These are phyloP conservation scores for Heteromurus nitidus DNA, from an alignment of 2,888 invertebrate genomes.

Conservation along the genomic window DNA sequence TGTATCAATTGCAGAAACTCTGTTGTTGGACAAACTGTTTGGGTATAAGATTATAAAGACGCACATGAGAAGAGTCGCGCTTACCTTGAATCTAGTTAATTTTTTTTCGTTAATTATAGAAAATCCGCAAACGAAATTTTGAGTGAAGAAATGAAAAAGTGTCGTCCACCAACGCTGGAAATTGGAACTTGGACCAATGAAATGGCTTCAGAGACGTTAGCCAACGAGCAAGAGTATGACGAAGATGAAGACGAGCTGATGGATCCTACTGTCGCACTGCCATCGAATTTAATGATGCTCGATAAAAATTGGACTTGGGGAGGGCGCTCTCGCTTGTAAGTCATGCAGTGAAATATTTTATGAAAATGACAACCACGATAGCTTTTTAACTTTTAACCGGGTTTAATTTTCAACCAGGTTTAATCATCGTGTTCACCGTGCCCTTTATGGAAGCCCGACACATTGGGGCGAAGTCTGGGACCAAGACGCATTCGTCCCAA, in stretches of 20 bases:
- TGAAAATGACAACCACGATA: not conserved
- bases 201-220: slow-evolving; percentile 80
- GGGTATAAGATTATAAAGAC: slow-evolving; percentile 60
- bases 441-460: slow-evolving; percentile 73
- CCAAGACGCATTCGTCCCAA: slow-evolving; percentile 72
- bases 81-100: not conserved
- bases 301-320: slow-evolving; percentile 74
- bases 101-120: slow-evolving; percentile 52
- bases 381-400: not conserved
- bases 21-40: slow-evolving; percentile 69
- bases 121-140: slow-evolving; percentile 74
- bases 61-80: not conserved
- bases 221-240: slow-evolving; percentile 69
- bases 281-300: slow-evolving; percentile 80
- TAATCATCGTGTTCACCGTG: slow-evolving; percentile 73
- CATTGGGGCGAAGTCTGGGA: slow-evolving; percentile 74
- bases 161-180: slow-evolving; percentile 80
- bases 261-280: slow-evolving; percentile 77
- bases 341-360: slow-evolving; percentile 2
- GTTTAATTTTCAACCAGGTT: slow-evolving; percentile 65
- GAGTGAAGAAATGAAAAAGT: slow-evolving; percentile 75
- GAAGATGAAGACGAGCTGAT: slow-evolving; percentile 75
- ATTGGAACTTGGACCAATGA: slow-evolving; percentile 95
- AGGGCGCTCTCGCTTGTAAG: slow-evolving; percentile 71
- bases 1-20: slow-evolving; percentile 70